A percentile compares a stretch with the other conserved stretches of the same genome.
These are phyloP conservation scores for Gadus chalcogrammus DNA, from an alignment of 2,113 vertebrate genomes.

Conservation along the genomic window DNA sequence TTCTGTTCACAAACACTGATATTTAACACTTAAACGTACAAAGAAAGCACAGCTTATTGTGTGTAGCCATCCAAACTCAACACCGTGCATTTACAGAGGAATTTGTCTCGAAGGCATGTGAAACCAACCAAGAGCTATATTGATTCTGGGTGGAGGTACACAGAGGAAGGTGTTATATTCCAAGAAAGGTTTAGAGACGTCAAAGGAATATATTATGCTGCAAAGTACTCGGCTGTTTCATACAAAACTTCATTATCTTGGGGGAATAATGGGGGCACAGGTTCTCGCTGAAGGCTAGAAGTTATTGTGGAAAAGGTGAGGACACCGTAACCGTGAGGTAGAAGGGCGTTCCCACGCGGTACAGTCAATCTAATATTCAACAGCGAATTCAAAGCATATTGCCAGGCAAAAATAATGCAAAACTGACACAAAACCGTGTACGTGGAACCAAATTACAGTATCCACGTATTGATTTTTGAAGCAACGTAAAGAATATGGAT, in stretches of 20 bases:
- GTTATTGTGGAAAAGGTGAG: too few species aligned
- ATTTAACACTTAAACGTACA: background rate
- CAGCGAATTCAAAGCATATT: too few species aligned
- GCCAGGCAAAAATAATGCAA: background rate
- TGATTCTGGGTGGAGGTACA: background rate
- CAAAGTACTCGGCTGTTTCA: too few species aligned
- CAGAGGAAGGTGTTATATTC: background rate
- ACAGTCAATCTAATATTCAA: too few species aligned
- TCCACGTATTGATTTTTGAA: background rate
- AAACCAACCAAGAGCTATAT: background rate
- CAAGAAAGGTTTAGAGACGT: background rate
- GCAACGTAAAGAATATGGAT: conserved; percentile 20
- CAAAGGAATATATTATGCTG: background rate
- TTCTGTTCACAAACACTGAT: background rate
- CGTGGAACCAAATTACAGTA: conserved; percentile 15
- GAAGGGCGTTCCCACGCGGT: too few species aligned
- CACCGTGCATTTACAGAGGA: background rate
- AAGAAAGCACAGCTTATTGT: background rate
- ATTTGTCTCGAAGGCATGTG: background rate
- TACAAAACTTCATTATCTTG: too few species aligned
- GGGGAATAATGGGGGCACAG: too few species aligned
- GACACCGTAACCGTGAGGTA: too few species aligned
- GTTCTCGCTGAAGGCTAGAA: too few species aligned
- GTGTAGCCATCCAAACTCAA: background rate
- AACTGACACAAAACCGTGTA: background rate